phyloP scores from a whole-genome alignment of 2,888 invertebrate species.

The Erebia aethiops region DNA sequence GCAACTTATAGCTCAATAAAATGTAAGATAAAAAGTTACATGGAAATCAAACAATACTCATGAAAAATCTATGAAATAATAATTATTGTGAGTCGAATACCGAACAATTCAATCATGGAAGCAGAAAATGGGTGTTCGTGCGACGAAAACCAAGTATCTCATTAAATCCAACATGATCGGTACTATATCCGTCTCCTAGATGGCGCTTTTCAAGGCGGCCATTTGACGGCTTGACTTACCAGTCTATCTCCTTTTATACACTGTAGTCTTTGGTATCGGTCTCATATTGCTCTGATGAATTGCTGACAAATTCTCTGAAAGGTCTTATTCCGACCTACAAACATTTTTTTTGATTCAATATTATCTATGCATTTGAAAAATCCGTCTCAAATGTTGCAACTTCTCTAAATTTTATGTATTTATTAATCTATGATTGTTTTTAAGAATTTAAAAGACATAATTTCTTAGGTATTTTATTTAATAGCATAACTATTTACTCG shows the following conservation, averaged over 20 bases:
- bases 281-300: not conserved
- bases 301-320: not conserved
- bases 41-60: constrained; percentile 8
- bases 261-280: too few relatives aligned
- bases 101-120: not conserved
- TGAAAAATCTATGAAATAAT: not conserved
- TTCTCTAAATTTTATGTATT: too few relatives aligned
- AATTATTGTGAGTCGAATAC: not conserved
- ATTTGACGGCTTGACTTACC: too few relatives aligned
- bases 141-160: not conserved
- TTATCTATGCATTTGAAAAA: not conserved
- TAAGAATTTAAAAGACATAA: too few relatives aligned
- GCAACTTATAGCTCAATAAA: constrained; percentile 3
- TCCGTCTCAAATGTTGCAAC: too few relatives aligned
- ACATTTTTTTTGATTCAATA: not conserved
- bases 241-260: too few relatives aligned
- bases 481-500: too few relatives aligned
- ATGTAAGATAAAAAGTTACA: constrained; percentile 3
- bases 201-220: too few relatives aligned
- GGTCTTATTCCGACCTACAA: not conserved
- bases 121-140: not conserved
- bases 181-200: too few relatives aligned
- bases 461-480: too few relatives aligned
- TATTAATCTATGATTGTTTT: too few relatives aligned
- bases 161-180: not conserved